Evolutionary conservation across 2,888 invertebrate species (phyloP).

Genomic region (Phalera bucephala): DNA sequence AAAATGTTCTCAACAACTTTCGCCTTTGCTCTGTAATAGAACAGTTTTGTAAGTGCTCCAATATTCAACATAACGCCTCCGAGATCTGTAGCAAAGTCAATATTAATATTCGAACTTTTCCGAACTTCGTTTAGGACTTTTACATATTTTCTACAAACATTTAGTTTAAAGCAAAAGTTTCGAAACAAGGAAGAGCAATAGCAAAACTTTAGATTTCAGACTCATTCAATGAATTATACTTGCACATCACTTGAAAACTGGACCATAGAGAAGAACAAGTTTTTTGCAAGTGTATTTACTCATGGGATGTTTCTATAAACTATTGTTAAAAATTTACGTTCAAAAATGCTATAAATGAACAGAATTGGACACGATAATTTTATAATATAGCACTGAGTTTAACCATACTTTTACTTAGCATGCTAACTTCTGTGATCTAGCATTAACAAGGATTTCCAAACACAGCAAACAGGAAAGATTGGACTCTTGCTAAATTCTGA

Average conservation of each 20-base stretch:
- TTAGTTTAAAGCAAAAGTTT: constrained; percentile 8
- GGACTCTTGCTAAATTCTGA: too few relatives aligned
- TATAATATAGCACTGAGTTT: too few relatives aligned
- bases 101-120: constrained; percentile 19
- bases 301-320: too few relatives aligned
- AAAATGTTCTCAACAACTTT: too few relatives aligned
- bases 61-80: constrained; percentile 7
- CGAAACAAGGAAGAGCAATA: not conserved
- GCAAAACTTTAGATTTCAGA: constrained; percentile 7
- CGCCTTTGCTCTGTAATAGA: not conserved
- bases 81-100: constrained; percentile 14
- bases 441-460: too few relatives aligned
- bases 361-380: too few relatives aligned
- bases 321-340: too few relatives aligned
- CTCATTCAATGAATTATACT: constrained; percentile 19
- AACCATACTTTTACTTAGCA: too few relatives aligned
- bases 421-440: too few relatives aligned
- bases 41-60: not conserved
- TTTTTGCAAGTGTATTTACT: too few relatives aligned
- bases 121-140: constrained; percentile 21
- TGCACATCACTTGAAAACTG: constrained; percentile 21
- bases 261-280: constrained; percentile 27
- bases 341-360: too few relatives aligned
- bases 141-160: constrained; percentile 13
- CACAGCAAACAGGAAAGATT: too few relatives aligned